Evolutionary conservation across 2,888 invertebrate genomes (phyloP).

Genomic region (Autographa pulchrina): DNA sequence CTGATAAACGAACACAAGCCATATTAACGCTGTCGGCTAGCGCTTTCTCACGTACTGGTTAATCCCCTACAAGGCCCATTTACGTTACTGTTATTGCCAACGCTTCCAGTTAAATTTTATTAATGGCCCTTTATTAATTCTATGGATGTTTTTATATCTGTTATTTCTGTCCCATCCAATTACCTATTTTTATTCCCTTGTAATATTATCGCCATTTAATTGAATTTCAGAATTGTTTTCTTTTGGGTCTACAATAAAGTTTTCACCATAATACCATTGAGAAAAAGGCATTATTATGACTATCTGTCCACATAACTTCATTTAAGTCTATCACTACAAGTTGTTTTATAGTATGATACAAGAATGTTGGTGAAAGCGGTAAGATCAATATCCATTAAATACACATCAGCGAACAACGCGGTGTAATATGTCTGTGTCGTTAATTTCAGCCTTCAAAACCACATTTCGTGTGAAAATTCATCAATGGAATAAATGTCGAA

Average conservation of each 20-base stretch:
- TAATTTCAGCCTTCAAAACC: conserved; percentile 18
- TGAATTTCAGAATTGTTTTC: background rate
- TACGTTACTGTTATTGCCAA: conserved; percentile 37
- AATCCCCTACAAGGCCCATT: conserved; percentile 42
- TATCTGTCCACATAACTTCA: no score
- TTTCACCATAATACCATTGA: no score
- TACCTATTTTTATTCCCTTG: background rate
- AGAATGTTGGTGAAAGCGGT: background rate
- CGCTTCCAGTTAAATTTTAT: conserved; percentile 28
- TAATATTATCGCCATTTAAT: background rate
- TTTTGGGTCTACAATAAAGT: no score
- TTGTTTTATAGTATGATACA: background rate
- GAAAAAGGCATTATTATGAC: no score
- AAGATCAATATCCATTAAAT: conserved; percentile 10
- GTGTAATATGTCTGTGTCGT: conserved; percentile 35
- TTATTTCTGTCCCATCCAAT: background rate
- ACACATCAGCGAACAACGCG: conserved; percentile 2
- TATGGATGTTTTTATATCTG: conserved; percentile 28
- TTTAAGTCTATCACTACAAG: no score
- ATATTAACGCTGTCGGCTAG: conserved; percentile 38
- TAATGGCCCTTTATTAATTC: conserved; percentile 32
- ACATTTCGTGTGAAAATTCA: conserved; percentile 19
- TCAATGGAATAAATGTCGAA: conserved; percentile 19
- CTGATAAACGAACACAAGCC: conserved; percentile 39
- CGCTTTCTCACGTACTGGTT: conserved; percentile 52